Conservation (phyloP, 2,797 vertebrate species). For the Mycteria americana region DNA sequence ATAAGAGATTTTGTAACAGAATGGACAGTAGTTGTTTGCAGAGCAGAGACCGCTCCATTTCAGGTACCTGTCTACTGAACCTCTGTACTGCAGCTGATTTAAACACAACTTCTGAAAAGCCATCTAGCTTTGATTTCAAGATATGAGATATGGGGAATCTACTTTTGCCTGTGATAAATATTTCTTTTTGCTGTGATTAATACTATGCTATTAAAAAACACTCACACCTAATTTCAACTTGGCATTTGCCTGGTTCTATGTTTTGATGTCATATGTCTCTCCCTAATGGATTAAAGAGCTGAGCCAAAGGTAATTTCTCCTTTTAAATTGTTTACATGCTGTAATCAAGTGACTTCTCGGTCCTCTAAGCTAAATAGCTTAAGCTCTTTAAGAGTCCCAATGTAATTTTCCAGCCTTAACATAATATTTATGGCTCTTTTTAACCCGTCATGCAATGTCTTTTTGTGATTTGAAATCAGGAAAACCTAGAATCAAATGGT, state of each 20-base stretch:
- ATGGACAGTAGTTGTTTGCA: background rate
- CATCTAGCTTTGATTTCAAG: background rate
- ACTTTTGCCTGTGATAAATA: background rate
- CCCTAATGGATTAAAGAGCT: background rate
- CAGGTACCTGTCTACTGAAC: background rate
- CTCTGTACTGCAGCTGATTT: background rate
- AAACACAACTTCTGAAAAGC: background rate
- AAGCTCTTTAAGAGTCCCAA: background rate
- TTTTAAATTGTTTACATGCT: background rate
- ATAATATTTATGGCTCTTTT: background rate
- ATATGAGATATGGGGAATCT: background rate
- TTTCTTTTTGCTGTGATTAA: background rate
- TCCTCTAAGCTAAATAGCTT: background rate
- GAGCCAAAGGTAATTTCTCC: background rate
- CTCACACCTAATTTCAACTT: background rate
- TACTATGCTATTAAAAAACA: background rate
- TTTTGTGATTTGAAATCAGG: background rate
- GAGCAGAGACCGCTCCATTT: background rate
- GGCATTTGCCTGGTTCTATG: background rate
- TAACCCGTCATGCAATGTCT: background rate
- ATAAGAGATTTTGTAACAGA: background rate
- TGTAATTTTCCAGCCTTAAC: background rate
- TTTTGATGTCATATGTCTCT: background rate
- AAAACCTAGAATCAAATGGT: background rate
- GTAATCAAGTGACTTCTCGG: background rate